Percentiles rank a stretch among this genome's conserved stretches.
Evolutionary conservation across 2,113 vertebrate species (phyloP).

Genomic region (Drymodes brunneopygia): DNA sequence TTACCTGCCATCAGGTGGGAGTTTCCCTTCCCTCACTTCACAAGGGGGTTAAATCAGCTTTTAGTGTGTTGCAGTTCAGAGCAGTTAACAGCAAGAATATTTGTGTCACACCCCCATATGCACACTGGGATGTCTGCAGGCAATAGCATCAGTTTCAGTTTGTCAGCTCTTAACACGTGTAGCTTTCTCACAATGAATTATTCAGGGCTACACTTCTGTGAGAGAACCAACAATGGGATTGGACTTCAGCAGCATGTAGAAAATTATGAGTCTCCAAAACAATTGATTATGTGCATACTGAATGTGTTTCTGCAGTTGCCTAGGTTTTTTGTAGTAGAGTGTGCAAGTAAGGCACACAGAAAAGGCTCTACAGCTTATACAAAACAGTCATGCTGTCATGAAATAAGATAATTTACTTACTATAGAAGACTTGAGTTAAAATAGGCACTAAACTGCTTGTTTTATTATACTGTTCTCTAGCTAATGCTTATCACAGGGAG

Average conservation of each 20-base stretch:
- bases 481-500: neutral
- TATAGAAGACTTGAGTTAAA: neutral
- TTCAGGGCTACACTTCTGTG: neutral
- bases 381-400: neutral
- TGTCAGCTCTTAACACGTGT: neutral
- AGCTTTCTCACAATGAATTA: neutral
- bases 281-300: accelerated
- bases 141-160: neutral
- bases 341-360: neutral
- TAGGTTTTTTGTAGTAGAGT: neutral
- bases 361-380: neutral
- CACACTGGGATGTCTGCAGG: accelerated
- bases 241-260: neutral
- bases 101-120: too few species aligned
- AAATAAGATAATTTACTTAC: neutral
- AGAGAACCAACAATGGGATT: neutral
- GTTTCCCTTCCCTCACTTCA: neutral
- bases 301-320: neutral
- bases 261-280: neutral
- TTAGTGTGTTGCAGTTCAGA: neutral
- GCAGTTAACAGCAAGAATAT: neutral
- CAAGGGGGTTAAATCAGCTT: neutral
- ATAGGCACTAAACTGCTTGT: neutral
- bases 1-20: neutral
- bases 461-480: neutral